phyloP scores from a whole-genome alignment of 2,113 vertebrate species.

The Craseonycteris thonglongyai region DNA sequence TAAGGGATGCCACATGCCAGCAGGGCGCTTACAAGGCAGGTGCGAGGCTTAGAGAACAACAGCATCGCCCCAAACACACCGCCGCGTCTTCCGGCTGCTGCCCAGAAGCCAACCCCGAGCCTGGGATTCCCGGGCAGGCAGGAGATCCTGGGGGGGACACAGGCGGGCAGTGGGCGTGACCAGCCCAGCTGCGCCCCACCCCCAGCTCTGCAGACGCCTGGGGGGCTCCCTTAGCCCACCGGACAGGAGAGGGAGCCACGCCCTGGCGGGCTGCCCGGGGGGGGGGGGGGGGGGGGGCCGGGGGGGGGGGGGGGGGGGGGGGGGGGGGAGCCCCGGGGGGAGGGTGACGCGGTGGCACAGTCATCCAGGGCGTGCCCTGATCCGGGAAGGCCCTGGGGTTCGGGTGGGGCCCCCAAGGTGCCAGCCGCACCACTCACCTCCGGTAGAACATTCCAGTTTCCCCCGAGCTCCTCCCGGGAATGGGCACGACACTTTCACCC shows the following conservation, averaged over 20 bases:
- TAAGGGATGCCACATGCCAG: fast-evolving
- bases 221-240: background rate
- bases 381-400: background rate
- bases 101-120: background rate
- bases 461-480: background rate
- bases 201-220: background rate
- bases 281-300: background rate
- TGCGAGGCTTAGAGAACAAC: background rate
- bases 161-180: too few relatives aligned
- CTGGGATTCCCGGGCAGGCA: background rate
- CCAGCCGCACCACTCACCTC: background rate
- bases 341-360: background rate
- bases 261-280: too few relatives aligned
- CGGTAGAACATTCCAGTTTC: background rate
- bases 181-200: background rate
- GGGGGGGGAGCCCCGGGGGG: fast-evolving
- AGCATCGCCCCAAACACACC: too few relatives aligned
- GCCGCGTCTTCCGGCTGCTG: background rate
- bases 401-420: background rate
- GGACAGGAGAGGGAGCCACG: too few relatives aligned
- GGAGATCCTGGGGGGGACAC: fast-evolving
- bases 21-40: fast-evolving
- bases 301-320: background rate
- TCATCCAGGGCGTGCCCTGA: background rate
- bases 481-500: background rate